Conservation (phyloP, 1,140 invertebrate species). For the Aphelinus certus region DNA sequence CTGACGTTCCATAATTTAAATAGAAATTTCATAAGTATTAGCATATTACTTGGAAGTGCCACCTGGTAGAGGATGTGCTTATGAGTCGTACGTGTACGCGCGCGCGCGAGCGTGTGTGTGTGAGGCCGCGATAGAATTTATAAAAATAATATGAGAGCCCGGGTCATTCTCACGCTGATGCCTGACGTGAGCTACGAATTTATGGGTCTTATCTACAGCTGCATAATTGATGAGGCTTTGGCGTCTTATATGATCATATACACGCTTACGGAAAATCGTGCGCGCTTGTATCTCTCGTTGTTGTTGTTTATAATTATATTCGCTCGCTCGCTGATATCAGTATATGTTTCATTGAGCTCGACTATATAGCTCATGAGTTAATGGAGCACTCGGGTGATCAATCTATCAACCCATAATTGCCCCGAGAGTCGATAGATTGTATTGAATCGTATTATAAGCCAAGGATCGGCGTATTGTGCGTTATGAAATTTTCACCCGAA, state of each 20-base stretch:
- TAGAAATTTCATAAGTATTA: constrained; percentile 36
- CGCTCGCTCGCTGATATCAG: background rate
- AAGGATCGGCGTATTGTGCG: too few relatives aligned
- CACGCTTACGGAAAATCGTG: background rate
- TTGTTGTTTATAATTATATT: constrained; percentile 14
- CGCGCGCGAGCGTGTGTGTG: background rate
- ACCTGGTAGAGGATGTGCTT: background rate
- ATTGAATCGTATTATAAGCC: too few relatives aligned
- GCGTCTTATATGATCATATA: constrained; percentile 6
- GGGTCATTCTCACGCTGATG: constrained; percentile 37
- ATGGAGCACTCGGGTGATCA: background rate
- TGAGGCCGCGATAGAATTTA: constrained; percentile 18
- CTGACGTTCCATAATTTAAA: constrained; percentile 35
- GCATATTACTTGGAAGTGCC: constrained; percentile 36
- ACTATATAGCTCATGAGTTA: constrained; percentile 14
- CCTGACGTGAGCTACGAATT: constrained; percentile 11
- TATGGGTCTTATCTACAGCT: constrained; percentile 37
- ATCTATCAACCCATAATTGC: background rate
- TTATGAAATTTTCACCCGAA: too few relatives aligned
- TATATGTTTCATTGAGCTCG: constrained; percentile 16
- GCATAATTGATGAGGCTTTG: constrained; percentile 36
- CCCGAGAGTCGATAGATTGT: too few relatives aligned
- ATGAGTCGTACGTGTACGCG: constrained; percentile 18
- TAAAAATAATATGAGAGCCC: constrained; percentile 39
- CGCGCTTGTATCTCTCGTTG: background rate